phyloP scores from a whole-genome alignment of 1,140 invertebrate species.

The Solenopsis fugax region DNA sequence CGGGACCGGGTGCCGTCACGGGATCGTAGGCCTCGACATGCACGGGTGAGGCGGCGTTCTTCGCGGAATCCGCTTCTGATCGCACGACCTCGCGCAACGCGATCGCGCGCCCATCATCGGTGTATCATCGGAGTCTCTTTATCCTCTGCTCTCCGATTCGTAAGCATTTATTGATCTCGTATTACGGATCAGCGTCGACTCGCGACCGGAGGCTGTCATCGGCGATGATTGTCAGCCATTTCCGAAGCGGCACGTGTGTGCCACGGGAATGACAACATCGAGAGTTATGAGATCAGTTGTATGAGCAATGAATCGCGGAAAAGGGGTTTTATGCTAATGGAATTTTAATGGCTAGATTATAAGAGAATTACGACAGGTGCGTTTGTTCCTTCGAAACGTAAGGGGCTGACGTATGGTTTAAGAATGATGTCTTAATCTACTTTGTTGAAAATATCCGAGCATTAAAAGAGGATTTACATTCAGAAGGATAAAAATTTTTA shows the following conservation, averaged over 20 bases:
- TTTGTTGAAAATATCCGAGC: not conserved
- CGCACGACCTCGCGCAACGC: not conserved
- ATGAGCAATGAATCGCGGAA: conserved; percentile 59
- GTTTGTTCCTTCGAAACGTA: conserved; percentile 23
- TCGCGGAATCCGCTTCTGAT: conserved; percentile 37
- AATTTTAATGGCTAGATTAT: conserved; percentile 23
- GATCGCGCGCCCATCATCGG: not conserved
- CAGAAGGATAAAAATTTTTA: too few species aligned
- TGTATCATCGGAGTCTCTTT: conserved; percentile 18
- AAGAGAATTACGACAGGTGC: conserved; percentile 45
- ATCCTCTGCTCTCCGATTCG: not conserved
- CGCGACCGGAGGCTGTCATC: conserved; percentile 13
- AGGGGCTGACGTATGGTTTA: not conserved
- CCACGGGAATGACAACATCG: not conserved
- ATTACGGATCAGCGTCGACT: too few species aligned
- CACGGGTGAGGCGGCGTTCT: conserved; percentile 21
- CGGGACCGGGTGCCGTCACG: conserved; percentile 27
- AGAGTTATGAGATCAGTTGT: conserved; percentile 35
- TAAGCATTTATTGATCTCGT: conserved; percentile 28
- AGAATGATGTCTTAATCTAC: conserved; percentile 39
- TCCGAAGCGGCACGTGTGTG: not conserved
- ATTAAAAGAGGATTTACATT: too few species aligned
- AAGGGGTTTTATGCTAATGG: conserved; percentile 53
- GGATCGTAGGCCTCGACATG: conserved; percentile 37
- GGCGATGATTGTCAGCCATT: conserved; percentile 7